phyloP scores from a whole-genome alignment of 2,113 vertebrate genomes.

The Cavia porcellus region DNA sequence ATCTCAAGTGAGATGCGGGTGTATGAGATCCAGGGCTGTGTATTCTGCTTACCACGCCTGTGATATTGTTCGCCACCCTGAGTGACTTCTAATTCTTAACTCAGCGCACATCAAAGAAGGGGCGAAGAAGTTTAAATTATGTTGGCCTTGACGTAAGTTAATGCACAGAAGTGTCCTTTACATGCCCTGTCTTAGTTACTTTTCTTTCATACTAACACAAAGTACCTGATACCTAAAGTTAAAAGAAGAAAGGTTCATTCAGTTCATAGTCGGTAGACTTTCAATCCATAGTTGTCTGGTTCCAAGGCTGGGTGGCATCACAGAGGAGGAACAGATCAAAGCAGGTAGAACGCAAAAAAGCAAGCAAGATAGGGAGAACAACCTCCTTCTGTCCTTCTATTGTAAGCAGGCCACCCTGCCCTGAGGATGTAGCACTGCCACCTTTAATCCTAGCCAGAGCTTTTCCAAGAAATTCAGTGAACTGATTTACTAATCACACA shows the following conservation, averaged over 20 bases:
- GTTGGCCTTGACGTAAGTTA: neutral
- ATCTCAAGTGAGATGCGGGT: neutral
- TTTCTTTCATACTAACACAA: neutral
- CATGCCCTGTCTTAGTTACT: neutral
- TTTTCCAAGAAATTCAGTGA: neutral
- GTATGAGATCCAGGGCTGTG: neutral
- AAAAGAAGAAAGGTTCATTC: neutral
- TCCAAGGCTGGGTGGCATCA: neutral
- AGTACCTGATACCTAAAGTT: neutral
- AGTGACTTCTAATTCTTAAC: neutral
- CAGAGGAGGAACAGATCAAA: neutral
- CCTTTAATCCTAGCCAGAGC: neutral
- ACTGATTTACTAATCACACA: neutral
- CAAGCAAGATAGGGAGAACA: neutral
- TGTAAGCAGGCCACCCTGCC: neutral
- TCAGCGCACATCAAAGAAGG: neutral
- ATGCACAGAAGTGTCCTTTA: neutral
- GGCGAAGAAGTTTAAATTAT: slow-evolving; percentile 14
- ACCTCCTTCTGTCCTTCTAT: neutral
- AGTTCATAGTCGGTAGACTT: neutral
- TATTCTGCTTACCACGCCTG: neutral
- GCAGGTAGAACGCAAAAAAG: neutral
- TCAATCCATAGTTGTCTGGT: neutral
- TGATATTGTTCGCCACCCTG: neutral
- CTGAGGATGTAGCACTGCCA: neutral